These are phyloP conservation scores for Semnornis frantzii DNA, from an alignment of 2,113 vertebrate genomes.

Conservation along the genomic window DNA sequence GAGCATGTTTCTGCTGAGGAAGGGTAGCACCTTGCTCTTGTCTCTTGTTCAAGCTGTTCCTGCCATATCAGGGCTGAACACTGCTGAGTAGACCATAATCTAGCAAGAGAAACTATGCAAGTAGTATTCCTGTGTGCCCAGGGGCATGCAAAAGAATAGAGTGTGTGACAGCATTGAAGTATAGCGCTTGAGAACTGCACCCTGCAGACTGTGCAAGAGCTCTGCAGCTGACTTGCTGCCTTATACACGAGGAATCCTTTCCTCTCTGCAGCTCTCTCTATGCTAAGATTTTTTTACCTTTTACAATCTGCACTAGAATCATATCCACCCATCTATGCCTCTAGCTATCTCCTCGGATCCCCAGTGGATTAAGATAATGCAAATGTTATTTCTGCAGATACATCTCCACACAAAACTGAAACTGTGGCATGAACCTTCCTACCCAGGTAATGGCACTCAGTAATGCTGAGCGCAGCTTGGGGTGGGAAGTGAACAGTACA, in stretches of 20 bases:
- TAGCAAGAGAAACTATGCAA: background rate
- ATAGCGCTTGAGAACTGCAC: background rate
- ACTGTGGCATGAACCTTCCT: background rate
- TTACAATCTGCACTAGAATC: background rate
- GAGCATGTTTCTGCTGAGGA: background rate
- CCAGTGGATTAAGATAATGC: background rate
- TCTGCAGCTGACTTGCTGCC: background rate
- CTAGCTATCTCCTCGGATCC: background rate
- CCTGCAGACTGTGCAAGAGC: background rate
- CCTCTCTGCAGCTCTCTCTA: background rate
- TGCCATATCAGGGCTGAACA: background rate
- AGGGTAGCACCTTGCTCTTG: background rate
- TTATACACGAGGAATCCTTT: background rate
- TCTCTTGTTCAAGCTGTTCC: background rate
- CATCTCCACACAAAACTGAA: background rate
- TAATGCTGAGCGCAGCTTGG: background rate
- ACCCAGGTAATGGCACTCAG: background rate
- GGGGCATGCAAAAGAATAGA: background rate
- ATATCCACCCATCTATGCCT: background rate
- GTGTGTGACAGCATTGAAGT: background rate
- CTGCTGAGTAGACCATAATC: background rate
- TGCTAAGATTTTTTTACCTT: background rate
- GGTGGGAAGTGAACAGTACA: background rate
- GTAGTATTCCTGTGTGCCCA: background rate
- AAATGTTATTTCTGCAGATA: background rate